A percentile compares a stretch with the other conserved stretches of the same genome.
Conservation (phyloP, 1,140 invertebrate species). For the Plectrocnemia conspersa region DNA sequence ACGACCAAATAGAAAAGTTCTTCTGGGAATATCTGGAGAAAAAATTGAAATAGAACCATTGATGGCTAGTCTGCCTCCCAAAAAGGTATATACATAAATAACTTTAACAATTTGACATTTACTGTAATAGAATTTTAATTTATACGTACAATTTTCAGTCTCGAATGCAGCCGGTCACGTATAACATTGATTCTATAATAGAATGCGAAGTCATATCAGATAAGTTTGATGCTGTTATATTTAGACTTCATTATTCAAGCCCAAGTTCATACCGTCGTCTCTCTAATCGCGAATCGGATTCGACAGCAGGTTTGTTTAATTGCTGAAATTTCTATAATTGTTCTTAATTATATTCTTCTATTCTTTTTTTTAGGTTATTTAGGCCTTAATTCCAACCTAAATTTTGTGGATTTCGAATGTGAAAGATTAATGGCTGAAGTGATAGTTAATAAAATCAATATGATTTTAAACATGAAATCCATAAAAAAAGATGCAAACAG, state of each 20-base stretch:
- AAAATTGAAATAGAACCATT: conserved; percentile 88
- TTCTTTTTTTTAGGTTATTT: no score
- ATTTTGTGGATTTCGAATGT: conserved; percentile 85
- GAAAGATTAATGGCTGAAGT: conserved; percentile 69
- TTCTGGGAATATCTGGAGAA: conserved; percentile 82
- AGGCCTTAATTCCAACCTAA: no score
- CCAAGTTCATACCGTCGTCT: conserved; percentile 34
- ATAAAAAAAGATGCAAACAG: no score
- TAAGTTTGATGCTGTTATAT: conserved; percentile 58
- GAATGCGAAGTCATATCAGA: conserved; percentile 76
- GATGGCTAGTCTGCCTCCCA: conserved; percentile 64
- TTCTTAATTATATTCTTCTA: no score
- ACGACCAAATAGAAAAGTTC: conserved; percentile 74
- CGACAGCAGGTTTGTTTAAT: conserved; percentile 2
- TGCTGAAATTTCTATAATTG: not conserved
- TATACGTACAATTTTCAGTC: conserved; percentile 39
- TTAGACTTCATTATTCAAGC: conserved; percentile 58
- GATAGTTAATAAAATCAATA: conserved; percentile 82
- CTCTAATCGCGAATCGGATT: conserved; percentile 10
- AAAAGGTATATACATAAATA: conserved; percentile 55
- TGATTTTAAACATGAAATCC: conserved; percentile 76
- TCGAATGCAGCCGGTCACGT: conserved; percentile 60
- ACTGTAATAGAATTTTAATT: not conserved
- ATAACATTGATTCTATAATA: conserved; percentile 79
- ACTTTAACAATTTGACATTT: conserved; percentile 7